These are phyloP conservation scores for Tortricodes alternella DNA, from an alignment of 2,888 invertebrate genomes.

Conservation along the genomic window DNA sequence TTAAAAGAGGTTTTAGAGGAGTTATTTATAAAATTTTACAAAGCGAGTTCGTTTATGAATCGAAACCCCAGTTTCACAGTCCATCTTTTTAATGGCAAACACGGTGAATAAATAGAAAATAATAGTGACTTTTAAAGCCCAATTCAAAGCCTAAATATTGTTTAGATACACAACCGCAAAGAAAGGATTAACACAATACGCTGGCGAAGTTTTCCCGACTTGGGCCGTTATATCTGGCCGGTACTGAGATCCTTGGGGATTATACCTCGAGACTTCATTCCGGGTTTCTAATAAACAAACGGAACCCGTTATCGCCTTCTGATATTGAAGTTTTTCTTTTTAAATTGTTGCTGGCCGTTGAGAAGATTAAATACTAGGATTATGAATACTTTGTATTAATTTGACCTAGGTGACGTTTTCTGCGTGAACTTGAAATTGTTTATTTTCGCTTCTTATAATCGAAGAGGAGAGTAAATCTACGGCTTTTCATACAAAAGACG, in stretches of 20 bases:
- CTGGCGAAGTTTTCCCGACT: slow-evolving; percentile 6
- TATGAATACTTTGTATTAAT: not conserved
- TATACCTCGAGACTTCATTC: slow-evolving; percentile 21
- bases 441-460: no score
- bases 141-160: not conserved
- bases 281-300: slow-evolving; percentile 20
- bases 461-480: no score
- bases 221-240: not conserved
- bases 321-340: slow-evolving; percentile 4
- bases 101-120: no score
- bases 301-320: slow-evolving; percentile 3
- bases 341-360: not conserved
- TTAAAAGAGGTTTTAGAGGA: no score
- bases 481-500: no score
- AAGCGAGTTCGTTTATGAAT: no score
- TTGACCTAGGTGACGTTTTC: not conserved
- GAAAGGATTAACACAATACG: slow-evolving; percentile 22
- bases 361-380: not conserved
- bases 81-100: no score
- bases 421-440: not conserved
- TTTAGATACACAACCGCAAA: slow-evolving; percentile 7
- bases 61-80: no score
- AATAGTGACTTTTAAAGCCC: no score
- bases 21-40: no score
- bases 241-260: slow-evolving; percentile 11